Base-by-base conservation (phyloP, 2,888 invertebrate species). In the Andrena marginata region DNA sequence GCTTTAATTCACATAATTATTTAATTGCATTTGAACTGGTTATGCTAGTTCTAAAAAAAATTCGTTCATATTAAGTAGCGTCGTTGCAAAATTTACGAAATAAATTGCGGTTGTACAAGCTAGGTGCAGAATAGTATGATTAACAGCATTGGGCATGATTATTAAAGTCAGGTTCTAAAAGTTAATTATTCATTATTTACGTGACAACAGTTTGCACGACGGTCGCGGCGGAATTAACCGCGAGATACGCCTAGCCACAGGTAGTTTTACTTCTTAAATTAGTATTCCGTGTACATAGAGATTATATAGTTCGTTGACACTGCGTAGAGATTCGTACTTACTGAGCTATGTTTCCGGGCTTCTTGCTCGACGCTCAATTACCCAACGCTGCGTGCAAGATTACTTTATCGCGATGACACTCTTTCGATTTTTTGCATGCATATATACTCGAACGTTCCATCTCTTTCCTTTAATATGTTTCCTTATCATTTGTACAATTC, bases 391-490 rank as follows among this genome's bases (percentile, higher is more conserved):
- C 20, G 23, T 64, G 33, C 54, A 51, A 62, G 51, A 62, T 65
- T 77, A 56, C 26, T 54, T 73, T 80, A 80, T 77, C 72, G n/a
- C 54, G 59, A 65, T 77, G 64, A 49, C 77, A 60, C 29, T 60
- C 26, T 73, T 80, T 73, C n/a, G 8, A 76, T 75, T 68, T 23
- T 63, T 48, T 16, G 1, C 48, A n/a, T 49, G 10, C 31, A 68
- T 20, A 29, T 42, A 42, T 8, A 29, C 60, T 71, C 20, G 23
- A 4, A 68, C 31, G 26, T 26, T 67, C 49, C 67, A 69, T 62
- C 60, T 35, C 3, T 7, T 26, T 42, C 3, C 8, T 6, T 35
- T 35, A 16, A 49, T 1, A 16, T 26, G 26, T 20, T 26, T 42
- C 26, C 16, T 51, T 5, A 10, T 8, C 8, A 8, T 8, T 29